Percentiles rank a stretch among this genome's conserved stretches.
These are phyloP conservation scores for Coracias cyanogaster DNA, from an alignment of 2,797 vertebrate genomes.

Conservation along the genomic window DNA sequence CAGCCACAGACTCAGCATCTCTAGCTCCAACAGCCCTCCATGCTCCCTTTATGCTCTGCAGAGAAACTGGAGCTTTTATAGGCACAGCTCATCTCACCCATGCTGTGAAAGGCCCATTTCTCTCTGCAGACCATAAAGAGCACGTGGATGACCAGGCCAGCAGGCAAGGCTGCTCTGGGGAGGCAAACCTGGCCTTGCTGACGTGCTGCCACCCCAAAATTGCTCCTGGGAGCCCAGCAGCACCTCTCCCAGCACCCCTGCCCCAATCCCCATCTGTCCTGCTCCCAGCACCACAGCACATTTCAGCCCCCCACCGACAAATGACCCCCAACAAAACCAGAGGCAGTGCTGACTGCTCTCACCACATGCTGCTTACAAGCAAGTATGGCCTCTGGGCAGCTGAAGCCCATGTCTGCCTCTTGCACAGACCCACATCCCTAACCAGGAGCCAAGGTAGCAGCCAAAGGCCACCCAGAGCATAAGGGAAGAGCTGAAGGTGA, in stretches of 20 bases:
- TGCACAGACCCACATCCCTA: not conserved
- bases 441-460: not conserved
- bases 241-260: not conserved
- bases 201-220: not conserved
- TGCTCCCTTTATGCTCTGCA: not conserved
- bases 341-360: not conserved
- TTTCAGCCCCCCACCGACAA: not conserved
- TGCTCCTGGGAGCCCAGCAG: not conserved
- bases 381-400: not conserved
- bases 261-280: not conserved
- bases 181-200: not conserved
- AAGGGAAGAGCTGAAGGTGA: not conserved
- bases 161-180: not conserved
- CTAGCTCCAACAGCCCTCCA: not conserved
- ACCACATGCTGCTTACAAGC: not conserved
- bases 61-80: not conserved
- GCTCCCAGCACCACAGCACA: not conserved
- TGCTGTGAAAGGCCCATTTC: not conserved
- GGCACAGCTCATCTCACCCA: accelerated
- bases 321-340: not conserved
- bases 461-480: not conserved
- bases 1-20: not conserved
- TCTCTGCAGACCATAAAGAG: not conserved
- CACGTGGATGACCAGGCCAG: accelerated
- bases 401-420: not conserved